Conservation (phyloP, 2,888 invertebrate genomes). For the Serrognathus titanus region DNA sequence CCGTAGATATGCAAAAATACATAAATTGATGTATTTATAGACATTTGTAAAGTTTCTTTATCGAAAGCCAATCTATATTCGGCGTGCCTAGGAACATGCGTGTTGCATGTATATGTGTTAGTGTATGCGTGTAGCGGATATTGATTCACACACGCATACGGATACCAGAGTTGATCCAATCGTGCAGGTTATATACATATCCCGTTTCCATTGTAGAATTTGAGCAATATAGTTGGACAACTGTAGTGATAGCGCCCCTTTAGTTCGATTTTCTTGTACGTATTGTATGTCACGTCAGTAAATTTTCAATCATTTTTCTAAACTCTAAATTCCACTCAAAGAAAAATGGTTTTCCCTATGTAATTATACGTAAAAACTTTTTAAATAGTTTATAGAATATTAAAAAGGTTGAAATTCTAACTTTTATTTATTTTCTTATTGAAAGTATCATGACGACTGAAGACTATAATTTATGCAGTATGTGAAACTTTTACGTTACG, state of each 20-base stretch:
- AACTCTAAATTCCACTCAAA: no score
- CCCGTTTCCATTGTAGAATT: slow-evolving; percentile 21
- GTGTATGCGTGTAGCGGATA: slow-evolving; percentile 34
- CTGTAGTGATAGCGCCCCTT: slow-evolving; percentile 30
- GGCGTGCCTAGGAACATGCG: slow-evolving; percentile 34
- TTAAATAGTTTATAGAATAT: no score
- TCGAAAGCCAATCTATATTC: slow-evolving; percentile 32
- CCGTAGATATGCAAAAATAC: slow-evolving; percentile 23
- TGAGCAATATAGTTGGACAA: slow-evolving; percentile 24
- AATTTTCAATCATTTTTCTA: slow-evolving; percentile 17
- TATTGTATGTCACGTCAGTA: slow-evolving; percentile 20
- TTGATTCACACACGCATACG: slow-evolving; percentile 38
- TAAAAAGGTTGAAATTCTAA: no score
- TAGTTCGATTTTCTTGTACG: slow-evolving; percentile 27
- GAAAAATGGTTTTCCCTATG: no score
- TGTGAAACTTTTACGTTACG: no score
- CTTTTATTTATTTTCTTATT: no score
- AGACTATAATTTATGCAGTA: no score
- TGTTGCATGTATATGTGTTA: slow-evolving; percentile 34
- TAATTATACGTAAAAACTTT: no score
- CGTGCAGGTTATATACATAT: slow-evolving; percentile 25
- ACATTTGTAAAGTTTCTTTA: slow-evolving; percentile 28
- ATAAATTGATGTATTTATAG: slow-evolving; percentile 20
- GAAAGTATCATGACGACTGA: no score
- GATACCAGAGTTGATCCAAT: slow-evolving; percentile 35